A percentile compares a stretch with the other conserved stretches of the same genome.
These are phyloP conservation scores for Tamandua tetradactyla DNA, from an alignment of 2,797 vertebrate species.

Conservation along the genomic window DNA sequence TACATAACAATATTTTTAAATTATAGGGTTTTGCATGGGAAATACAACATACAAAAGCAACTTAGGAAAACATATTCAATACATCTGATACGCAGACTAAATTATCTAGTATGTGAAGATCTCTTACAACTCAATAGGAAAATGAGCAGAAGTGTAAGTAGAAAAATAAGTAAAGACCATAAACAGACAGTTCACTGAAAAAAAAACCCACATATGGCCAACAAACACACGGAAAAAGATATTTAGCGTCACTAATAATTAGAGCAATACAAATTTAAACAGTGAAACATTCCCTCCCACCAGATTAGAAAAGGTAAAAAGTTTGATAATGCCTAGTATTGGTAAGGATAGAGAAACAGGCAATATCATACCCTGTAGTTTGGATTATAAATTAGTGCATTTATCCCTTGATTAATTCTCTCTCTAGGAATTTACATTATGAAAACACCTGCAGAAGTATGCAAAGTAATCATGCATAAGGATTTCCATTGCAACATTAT, in stretches of 20 bases:
- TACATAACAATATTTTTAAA: background rate
- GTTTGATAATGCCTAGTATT: background rate
- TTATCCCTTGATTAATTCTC: background rate
- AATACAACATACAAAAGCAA: conserved; percentile 18
- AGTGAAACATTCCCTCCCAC: background rate
- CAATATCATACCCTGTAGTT: background rate
- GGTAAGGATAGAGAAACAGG: background rate
- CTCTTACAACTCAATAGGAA: conserved; percentile 19
- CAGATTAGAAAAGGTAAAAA: background rate
- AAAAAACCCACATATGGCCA: background rate
- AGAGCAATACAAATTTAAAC: conserved; percentile 18
- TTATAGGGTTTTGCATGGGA: background rate
- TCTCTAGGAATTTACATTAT: conserved; percentile 20
- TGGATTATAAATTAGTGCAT: conserved; percentile 2
- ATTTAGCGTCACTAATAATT: background rate
- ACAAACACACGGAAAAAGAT: conserved; percentile 7
- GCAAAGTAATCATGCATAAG: background rate
- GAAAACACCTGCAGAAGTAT: background rate
- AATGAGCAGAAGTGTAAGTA: conserved; percentile 7
- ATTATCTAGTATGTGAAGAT: conserved; percentile 7
- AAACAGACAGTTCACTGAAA: background rate
- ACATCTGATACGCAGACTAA: background rate
- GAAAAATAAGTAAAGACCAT: conserved; percentile 6
- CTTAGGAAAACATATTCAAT: conserved; percentile 34
- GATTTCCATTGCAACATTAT: background rate